A percentile compares a stretch with the other conserved stretches of the same genome.
phyloP scores from a whole-genome alignment of 2,113 vertebrate genomes.

The Prunella himalayana region DNA sequence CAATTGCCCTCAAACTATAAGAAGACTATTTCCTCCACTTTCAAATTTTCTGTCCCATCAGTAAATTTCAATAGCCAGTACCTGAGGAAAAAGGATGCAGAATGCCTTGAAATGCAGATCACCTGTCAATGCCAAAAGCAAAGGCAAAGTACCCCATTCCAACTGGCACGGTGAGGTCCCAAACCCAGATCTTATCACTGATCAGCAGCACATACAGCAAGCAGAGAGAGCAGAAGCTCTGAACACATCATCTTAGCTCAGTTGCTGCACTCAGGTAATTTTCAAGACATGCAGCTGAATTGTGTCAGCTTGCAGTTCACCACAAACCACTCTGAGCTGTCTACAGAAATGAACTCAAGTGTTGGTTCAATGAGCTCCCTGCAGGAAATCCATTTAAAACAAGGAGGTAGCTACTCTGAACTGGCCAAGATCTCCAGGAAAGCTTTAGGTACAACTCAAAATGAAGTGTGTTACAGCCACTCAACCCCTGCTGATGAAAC shows the following conservation, averaged over 20 bases:
- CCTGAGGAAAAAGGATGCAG: background rate
- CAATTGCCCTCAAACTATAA: background rate
- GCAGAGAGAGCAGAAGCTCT: background rate
- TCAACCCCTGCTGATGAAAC: background rate
- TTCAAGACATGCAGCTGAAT: background rate
- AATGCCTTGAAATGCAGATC: background rate
- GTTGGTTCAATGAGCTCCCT: background rate
- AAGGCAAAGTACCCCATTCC: background rate
- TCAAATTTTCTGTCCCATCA: background rate
- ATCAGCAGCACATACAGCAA: background rate
- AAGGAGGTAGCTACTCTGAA: slow-evolving; percentile 8
- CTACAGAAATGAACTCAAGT: slow-evolving; percentile 2
- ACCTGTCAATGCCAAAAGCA: background rate
- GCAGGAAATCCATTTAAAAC: slow-evolving; percentile 53
- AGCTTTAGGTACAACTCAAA: background rate
- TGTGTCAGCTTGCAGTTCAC: background rate
- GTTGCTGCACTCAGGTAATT: background rate
- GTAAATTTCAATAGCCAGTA: background rate
- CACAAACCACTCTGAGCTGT: background rate
- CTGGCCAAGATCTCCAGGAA: background rate
- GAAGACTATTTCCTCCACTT: background rate
- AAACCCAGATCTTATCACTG: background rate
- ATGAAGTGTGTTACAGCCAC: background rate
- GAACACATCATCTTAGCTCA: background rate
- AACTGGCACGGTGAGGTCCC: fast-evolving